phyloP scores from a whole-genome alignment of 1,140 invertebrate species.

The Procambarus clarkii region DNA sequence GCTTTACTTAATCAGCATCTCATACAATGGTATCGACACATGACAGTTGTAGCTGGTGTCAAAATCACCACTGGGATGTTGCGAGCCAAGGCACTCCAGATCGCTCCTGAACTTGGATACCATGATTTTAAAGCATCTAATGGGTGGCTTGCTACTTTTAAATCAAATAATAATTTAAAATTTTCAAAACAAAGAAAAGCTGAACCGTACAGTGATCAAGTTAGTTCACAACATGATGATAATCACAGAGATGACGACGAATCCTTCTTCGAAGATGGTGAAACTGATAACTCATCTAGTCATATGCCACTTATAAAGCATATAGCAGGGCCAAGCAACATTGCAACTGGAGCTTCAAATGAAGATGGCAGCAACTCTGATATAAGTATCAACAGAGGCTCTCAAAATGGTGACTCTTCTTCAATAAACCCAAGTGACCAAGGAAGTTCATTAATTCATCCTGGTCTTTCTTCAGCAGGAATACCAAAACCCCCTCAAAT shows the following conservation, averaged over 20 bases:
- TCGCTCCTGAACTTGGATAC: constrained; percentile 70
- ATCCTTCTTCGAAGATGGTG: constrained; percentile 64
- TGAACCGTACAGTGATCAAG: constrained; percentile 9
- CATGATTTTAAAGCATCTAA: constrained; percentile 72
- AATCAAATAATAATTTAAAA: constrained; percentile 71
- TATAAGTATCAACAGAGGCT: constrained; percentile 16
- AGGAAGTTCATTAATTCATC: constrained; percentile 51
- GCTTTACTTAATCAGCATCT: constrained; percentile 70
- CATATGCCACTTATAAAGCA: constrained; percentile 7
- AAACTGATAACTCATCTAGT: constrained; percentile 54
- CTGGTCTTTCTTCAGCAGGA: constrained; percentile 33
- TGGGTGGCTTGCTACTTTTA: constrained; percentile 72
- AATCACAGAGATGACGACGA: constrained; percentile 41
- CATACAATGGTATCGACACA: constrained; percentile 71
- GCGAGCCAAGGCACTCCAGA: constrained; percentile 68
- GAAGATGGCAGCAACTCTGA: constrained; percentile 39
- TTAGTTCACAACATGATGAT: constrained; percentile 4
- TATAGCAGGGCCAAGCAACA: constrained; percentile 22
- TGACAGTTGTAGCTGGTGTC: constrained; percentile 61
- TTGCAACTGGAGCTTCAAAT: constrained; percentile 27
- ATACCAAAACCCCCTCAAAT: constrained; percentile 60
- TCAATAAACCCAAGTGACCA: constrained; percentile 43
- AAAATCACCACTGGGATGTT: constrained; percentile 72
- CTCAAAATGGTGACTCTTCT: constrained; percentile 29
- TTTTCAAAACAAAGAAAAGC: constrained; percentile 55